These are phyloP conservation scores for Sciaenops ocellatus DNA, from an alignment of 2,797 vertebrate genomes.

Conservation along the genomic window DNA sequence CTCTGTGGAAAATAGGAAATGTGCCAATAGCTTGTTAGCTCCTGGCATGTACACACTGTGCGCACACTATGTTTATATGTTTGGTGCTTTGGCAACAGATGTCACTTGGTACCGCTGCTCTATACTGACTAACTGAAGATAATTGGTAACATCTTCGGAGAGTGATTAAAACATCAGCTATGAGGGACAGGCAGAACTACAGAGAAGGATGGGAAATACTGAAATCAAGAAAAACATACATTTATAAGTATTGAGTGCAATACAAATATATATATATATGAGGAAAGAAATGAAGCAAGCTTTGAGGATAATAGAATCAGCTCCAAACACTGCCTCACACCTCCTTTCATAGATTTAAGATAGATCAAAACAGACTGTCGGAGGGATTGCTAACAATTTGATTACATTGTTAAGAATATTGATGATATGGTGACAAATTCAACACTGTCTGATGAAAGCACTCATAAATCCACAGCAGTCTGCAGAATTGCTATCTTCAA, in stretches of 20 bases:
- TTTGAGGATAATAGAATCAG: constrained; percentile 30
- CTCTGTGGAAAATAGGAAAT: constrained; percentile 70
- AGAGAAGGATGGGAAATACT: neutral
- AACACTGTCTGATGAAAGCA: constrained; percentile 66
- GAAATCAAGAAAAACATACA: neutral
- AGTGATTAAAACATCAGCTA: constrained; percentile 46
- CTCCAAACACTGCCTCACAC: constrained; percentile 9
- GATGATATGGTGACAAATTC: constrained; percentile 72
- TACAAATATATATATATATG: neutral
- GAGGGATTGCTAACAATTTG: constrained; percentile 58
- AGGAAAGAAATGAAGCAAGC: constrained; percentile 16
- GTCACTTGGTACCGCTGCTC: constrained; percentile 56
- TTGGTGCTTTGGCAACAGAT: constrained; percentile 75
- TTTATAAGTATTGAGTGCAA: neutral
- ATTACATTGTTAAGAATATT: constrained; percentile 73
- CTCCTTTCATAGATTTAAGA: constrained; percentile 29
- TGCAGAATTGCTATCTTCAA: constrained; percentile 69
- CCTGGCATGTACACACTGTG: constrained; percentile 70
- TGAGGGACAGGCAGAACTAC: constrained; percentile 7
- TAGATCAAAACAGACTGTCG: constrained; percentile 50
- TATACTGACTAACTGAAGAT: constrained; percentile 59
- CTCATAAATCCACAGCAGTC: constrained; percentile 69
- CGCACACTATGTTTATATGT: constrained; percentile 73
- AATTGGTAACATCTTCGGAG: constrained; percentile 66
- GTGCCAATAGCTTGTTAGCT: constrained; percentile 79